Conservation (phyloP, 1,140 invertebrate genomes). For the Hermatobates lingyangjiaoensis region DNA sequence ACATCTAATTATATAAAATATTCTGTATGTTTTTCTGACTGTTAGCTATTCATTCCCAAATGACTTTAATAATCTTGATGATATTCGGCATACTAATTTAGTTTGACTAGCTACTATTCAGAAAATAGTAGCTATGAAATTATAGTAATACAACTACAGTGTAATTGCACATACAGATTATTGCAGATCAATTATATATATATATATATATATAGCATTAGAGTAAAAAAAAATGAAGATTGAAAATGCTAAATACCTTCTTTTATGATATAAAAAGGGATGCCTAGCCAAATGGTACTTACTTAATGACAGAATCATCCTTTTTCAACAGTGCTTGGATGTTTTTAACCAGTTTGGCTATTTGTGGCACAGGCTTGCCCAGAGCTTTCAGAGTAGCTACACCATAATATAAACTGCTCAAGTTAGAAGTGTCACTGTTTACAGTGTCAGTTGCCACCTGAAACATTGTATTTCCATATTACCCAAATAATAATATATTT, state of each 20-base stretch:
- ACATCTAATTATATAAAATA: no score
- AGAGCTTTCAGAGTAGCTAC: slow-evolving; percentile 23
- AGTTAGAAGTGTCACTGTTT: slow-evolving; percentile 27
- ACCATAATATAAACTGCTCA: slow-evolving; percentile 28
- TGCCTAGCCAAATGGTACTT: no score
- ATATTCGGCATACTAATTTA: no score
- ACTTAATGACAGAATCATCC: slow-evolving; percentile 54
- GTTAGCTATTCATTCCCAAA: no score
- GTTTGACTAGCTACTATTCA: no score
- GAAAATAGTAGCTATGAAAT: slow-evolving; percentile 4
- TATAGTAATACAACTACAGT: neutral
- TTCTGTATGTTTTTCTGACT: no score
- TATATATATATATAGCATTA: slow-evolving; percentile 2
- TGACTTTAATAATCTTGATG: no score
- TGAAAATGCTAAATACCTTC: neutral
- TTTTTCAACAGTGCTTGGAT: slow-evolving; percentile 49
- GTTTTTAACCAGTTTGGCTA: slow-evolving; percentile 37
- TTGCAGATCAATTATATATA: neutral
- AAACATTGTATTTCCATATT: no score
- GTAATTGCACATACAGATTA: neutral
- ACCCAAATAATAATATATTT: no score
- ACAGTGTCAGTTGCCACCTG: slow-evolving; percentile 24
- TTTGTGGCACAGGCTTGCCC: slow-evolving; percentile 24
- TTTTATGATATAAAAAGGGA: no score
- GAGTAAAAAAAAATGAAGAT: neutral